These are phyloP conservation scores for Tapera naevia DNA, from an alignment of 2,797 vertebrate genomes.

Conservation along the genomic window DNA sequence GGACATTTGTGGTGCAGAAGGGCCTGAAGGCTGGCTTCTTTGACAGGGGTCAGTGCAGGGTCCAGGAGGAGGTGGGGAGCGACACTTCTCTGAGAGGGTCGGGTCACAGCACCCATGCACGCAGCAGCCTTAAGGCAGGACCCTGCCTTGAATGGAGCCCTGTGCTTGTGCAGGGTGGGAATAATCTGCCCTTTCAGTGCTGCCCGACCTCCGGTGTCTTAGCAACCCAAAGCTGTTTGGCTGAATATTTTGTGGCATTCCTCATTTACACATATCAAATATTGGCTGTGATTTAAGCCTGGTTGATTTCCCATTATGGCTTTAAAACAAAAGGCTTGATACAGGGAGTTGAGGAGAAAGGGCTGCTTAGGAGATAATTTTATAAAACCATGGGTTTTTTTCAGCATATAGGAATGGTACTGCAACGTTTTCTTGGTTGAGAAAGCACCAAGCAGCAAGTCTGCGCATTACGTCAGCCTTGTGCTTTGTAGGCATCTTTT, in stretches of 20 bases:
- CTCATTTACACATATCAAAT: constrained; percentile 67
- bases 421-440: not conserved
- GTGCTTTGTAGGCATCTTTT: not conserved
- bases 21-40: rapidly evolving
- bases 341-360: constrained; percentile 18
- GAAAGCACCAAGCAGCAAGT: not conserved
- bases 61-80: not conserved
- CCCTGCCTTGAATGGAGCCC: constrained; percentile 4
- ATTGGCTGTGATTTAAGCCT: constrained; percentile 50
- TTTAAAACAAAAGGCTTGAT: not conserved
- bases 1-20: not conserved
- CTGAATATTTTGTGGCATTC: constrained; percentile 47
- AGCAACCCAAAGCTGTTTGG: constrained; percentile 64
- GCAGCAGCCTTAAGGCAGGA: not conserved
- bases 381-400: not conserved
- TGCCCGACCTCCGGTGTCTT: constrained; percentile 68
- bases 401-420: rapidly evolving
- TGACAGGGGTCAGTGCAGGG: rapidly evolving
- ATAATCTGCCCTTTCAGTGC: constrained; percentile 69
- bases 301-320: constrained; percentile 48
- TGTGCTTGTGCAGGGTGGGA: constrained; percentile 50
- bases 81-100: not conserved
- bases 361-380: not conserved
- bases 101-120: not conserved
- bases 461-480: not conserved